Evolutionary conservation across 2,888 invertebrate genomes (phyloP), one percentile per base, ranked within the genome.

Genomic region (Blastobasis lacticolella): DNA sequence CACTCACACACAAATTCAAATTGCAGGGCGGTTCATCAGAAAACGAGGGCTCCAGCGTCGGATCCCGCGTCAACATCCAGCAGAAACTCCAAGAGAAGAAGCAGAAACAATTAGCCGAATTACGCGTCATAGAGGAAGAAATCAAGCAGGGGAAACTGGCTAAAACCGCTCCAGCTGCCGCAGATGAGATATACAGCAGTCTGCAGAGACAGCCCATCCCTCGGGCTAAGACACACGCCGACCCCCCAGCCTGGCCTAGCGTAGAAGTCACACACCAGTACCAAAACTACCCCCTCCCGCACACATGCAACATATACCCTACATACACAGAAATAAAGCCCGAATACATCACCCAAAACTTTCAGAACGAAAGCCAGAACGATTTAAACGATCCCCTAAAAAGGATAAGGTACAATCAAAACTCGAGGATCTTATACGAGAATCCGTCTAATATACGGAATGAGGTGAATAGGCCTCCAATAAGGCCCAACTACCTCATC

Each of bases 1-100:
- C 23, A 23, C 23, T 23, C 23, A 3, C 23, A 37, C 4, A 10
- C 10, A 37, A 23, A 49, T 10, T n/a, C 42, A 9, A 10, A 46
- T 51, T 51, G 4, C 70, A 90, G 86, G 91, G 91, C 47, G 91
- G 91, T 0, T 92, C 92, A 9, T 93, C 92, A 65, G 94, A 94
- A 74, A 94, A 93, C 75, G 94, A 94, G 69, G 92, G 92, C 0
- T 93, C 93, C 42, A 92, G 92, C 64, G 91, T 93, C 0, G 91
- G 92, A 0, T 94, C 94, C 6, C 90, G 94, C 8, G 94, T 95
- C 40, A 95, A 95, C 73, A 96, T 96, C 56, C 94, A 95, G 57
- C 95, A 95, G 64, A 96, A 96, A 71, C 84, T 96, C 0, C 94
- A 95, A 69, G 95, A 95, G 72, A 96, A 96, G 72, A 95, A 95